phyloP scores from a whole-genome alignment of 2,888 invertebrate species.

The Euspilapteryx auroguttella region DNA sequence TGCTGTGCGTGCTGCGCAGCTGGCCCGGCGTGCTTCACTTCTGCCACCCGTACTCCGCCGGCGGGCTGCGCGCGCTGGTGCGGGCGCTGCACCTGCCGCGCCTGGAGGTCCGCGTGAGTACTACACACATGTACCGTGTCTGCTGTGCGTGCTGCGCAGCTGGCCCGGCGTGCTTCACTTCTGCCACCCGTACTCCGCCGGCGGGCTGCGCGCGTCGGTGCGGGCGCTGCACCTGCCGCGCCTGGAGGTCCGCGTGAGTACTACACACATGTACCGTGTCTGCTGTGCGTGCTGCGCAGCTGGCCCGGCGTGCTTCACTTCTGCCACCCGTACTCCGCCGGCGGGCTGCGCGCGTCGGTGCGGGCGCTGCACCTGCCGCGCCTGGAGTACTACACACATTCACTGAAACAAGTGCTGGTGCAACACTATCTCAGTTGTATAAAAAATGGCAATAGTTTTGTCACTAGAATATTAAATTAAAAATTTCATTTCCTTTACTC shows the following conservation, averaged over 20 bases:
- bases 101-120: slow-evolving; percentile 83
- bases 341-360: slow-evolving; percentile 31
- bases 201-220: slow-evolving; percentile 75
- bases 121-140: slow-evolving; percentile 69
- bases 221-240: slow-evolving; percentile 83
- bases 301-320: slow-evolving; percentile 82
- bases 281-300: slow-evolving; percentile 75
- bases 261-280: slow-evolving; percentile 69
- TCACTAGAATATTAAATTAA: too few species aligned
- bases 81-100: slow-evolving; percentile 83
- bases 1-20: slow-evolving; percentile 83
- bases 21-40: slow-evolving; percentile 91
- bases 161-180: slow-evolving; percentile 82
- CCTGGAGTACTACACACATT: too few species aligned
- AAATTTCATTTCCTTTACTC: neutral
- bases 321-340: slow-evolving; percentile 69
- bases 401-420: neutral
- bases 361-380: slow-evolving; percentile 66
- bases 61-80: slow-evolving; percentile 77
- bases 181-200: slow-evolving; percentile 69
- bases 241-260: slow-evolving; percentile 83
- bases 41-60: slow-evolving; percentile 75
- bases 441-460: too few species aligned
- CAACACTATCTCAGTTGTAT: too few species aligned
- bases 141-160: slow-evolving; percentile 75